Conservation (phyloP, 2,888 invertebrate genomes). For the Ditula angustiorana region DNA sequence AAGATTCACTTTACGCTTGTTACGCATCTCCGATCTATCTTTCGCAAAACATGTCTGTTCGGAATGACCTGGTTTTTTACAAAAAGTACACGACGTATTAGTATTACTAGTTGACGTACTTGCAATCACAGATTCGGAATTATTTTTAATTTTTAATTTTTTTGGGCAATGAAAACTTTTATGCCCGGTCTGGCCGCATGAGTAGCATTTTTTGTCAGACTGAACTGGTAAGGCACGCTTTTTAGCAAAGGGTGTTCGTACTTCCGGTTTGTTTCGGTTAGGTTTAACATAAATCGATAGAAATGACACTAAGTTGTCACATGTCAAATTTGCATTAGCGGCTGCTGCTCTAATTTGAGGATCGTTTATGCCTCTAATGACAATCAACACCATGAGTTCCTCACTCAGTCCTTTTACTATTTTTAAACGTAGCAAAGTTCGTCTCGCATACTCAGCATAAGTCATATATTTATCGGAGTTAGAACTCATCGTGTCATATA, state of each 20-base stretch:
- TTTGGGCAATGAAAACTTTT: constrained; percentile 5
- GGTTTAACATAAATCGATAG: background rate
- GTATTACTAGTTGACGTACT: background rate
- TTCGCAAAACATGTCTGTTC: constrained; percentile 1
- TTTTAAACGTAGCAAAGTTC: background rate
- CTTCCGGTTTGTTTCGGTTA: background rate
- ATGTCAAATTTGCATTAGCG: background rate
- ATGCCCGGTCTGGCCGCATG: background rate
- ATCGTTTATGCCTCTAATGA: background rate
- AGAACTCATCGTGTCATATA: background rate
- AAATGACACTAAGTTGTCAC: background rate
- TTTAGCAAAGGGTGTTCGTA: background rate
- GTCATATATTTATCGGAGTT: background rate
- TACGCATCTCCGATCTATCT: background rate
- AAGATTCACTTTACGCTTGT: constrained; percentile 1
- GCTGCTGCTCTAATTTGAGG: background rate
- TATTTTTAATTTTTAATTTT: background rate
- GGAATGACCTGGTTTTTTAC: constrained; percentile 6
- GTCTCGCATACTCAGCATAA: background rate
- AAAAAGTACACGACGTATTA: background rate
- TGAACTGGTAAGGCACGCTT: background rate
- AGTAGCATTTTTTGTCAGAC: background rate
- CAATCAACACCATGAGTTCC: background rate
- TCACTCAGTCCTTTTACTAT: background rate
- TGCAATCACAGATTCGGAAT: background rate